A percentile compares a stretch with the other conserved stretches of the same genome.
Conservation (phyloP, 2,797 vertebrate species). For the Silurus aristotelis region DNA sequence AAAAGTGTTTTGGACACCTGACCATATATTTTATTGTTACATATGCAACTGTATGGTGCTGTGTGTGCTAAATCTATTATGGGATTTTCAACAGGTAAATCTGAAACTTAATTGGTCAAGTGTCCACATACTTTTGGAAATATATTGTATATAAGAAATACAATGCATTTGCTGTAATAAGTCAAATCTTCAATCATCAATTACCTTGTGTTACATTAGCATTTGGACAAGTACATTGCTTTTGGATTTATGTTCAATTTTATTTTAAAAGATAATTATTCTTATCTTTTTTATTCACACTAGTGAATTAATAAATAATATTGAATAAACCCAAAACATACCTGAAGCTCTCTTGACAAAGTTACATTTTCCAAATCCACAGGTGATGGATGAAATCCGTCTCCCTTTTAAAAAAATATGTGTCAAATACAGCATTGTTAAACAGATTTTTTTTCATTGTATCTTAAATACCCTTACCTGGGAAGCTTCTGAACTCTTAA, state of each 20-base stretch:
- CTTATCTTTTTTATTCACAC: not conserved
- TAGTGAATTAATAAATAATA: not conserved
- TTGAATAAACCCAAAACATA: constrained; percentile 57
- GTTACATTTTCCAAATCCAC: constrained; percentile 89
- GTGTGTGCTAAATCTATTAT: too few relatives aligned
- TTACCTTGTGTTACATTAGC: not conserved
- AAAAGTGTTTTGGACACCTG: not conserved
- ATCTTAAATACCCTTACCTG: constrained; percentile 71
- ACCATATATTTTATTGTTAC: too few relatives aligned
- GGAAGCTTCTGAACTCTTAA: constrained; percentile 79
- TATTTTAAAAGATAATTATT: not conserved
- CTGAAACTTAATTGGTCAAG: not conserved
- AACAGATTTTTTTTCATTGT: not conserved
- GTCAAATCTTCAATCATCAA: not conserved
- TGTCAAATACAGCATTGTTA: not conserved
- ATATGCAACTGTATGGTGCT: too few relatives aligned
- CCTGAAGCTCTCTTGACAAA: constrained; percentile 94
- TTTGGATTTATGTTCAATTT: not conserved
- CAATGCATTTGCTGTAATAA: not conserved
- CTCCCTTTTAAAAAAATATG: constrained; percentile 70
- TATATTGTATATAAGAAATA: not conserved
- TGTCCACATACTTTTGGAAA: not conserved
- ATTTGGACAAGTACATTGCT: not conserved
- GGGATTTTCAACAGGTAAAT: not conserved
- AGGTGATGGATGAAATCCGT: constrained; percentile 85